Conservation (phyloP, 2,888 invertebrate species). For the Platycheirus rosarum region DNA sequence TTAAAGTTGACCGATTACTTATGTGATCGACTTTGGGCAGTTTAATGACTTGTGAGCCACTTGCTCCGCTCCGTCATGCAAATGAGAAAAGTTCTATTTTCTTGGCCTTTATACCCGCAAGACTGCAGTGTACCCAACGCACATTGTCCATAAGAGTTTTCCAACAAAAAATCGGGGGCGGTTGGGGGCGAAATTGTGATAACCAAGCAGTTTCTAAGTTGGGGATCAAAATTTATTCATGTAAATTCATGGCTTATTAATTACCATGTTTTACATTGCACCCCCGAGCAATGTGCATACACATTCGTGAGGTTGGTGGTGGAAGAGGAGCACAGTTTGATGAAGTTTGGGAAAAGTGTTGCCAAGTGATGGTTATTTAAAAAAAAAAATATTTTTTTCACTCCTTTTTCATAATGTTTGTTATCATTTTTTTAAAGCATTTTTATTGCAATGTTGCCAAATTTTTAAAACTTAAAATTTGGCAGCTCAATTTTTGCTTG, state of each 20-base stretch:
- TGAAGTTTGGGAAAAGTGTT: constrained; percentile 25
- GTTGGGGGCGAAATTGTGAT: constrained; percentile 40
- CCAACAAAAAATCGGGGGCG: not conserved
- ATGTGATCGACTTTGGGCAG: constrained; percentile 63
- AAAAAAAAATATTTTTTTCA: too few relatives aligned
- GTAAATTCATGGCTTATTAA: constrained; percentile 73
- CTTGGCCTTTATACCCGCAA: constrained; percentile 1
- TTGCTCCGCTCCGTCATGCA: constrained; percentile 46
- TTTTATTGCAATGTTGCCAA: too few relatives aligned
- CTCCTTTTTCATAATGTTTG: too few relatives aligned
- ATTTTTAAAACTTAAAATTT: too few relatives aligned
- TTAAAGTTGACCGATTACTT: constrained; percentile 67
- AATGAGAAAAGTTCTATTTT: constrained; percentile 57
- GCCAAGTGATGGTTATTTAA: not conserved
- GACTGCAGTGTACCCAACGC: constrained; percentile 17
- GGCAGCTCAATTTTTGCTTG: too few relatives aligned
- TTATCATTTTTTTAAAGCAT: too few relatives aligned
- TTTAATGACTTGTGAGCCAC: constrained; percentile 64
- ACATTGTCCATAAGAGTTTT: constrained; percentile 2
- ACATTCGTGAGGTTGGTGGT: not conserved
- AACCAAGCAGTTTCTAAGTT: constrained; percentile 59
- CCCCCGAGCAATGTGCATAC: constrained; percentile 31
- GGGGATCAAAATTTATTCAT: constrained; percentile 70
- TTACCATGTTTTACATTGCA: constrained; percentile 70
- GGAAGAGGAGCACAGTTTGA: constrained; percentile 20